Evolutionary conservation across 2,888 invertebrate species (phyloP), one percentile per base, ranked within the genome.

Genomic region (Steinernema carpocapsae): DNA sequence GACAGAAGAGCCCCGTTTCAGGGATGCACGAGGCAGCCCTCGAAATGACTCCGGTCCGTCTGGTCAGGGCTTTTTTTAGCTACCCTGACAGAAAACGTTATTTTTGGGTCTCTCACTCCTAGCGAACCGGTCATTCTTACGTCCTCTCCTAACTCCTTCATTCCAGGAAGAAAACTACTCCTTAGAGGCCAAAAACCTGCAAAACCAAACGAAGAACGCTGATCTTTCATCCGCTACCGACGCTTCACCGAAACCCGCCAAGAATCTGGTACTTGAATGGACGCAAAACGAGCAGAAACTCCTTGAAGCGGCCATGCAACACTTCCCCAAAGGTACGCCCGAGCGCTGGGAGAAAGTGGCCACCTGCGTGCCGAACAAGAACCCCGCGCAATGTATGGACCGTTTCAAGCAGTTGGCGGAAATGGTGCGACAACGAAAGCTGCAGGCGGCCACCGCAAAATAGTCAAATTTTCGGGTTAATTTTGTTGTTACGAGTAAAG

Each of bases 281-380:
- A 78, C 76, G 17, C 83, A 84, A 46, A 70, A 72, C 1, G 82
- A 84, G 73, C 84, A 84, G 77, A 82, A 80, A 51, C 59, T 73
- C 29, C 78, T 84, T 26, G 84, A 84, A 70, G 51, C 59, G 32
- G 82, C 84, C 42, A 75, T 85, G 19, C 76, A 79, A 70, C 95
- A 94, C 89, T 93, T 92, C 89, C 97, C 97, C 0, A 93, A 93
- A 0, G 96, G 95, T 0, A 91, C 93, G 0, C 89, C 92, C 0
- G 92, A 93, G 79, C 91, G 96, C 70, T 97, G 97, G 97, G 94
- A 95, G 87, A 92, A 92, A 78, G 95, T 97, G 82, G 94, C 94
- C 0, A 93, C 92, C 72, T 89, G 92, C 76, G 92, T 97, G 91
- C 91, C 91, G 72, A 91, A 93, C n/a, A 90, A 92, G 19, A 92